Conservation (phyloP, 2,888 invertebrate species). For the Carpatolechia fugitivella region DNA sequence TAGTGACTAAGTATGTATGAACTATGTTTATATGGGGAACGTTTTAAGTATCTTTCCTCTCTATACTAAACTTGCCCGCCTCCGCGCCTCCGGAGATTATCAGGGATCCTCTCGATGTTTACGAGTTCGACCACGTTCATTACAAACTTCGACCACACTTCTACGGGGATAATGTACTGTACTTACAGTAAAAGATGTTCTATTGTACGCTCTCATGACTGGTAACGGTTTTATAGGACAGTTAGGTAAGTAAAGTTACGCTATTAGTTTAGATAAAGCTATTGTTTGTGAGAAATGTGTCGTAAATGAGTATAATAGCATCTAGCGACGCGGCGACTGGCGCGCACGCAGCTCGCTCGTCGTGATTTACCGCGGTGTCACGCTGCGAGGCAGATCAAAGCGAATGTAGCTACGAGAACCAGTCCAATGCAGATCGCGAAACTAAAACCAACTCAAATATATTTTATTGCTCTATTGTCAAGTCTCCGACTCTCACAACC, state of each 20-base stretch:
- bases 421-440: background rate
- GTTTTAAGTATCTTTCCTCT: no score
- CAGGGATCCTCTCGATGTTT: no score
- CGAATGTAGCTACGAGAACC: background rate
- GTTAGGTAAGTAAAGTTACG: background rate
- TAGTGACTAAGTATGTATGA: no score
- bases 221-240: no score
- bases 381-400: background rate
- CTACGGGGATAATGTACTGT: no score
- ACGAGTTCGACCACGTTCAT: no score
- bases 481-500: conserved; percentile 3
- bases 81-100: no score
- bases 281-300: background rate
- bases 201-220: no score
- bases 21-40: no score
- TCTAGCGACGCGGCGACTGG: background rate
- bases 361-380: background rate
- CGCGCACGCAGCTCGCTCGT: background rate
- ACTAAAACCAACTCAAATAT: background rate
- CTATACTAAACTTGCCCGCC: no score
- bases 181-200: no score
- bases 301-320: background rate
- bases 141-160: no score
- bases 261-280: background rate
- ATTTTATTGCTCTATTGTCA: background rate